These are phyloP conservation scores for Spinus olivaceus DNA, from an alignment of 2,797 vertebrate genomes.

Conservation along the genomic window DNA sequence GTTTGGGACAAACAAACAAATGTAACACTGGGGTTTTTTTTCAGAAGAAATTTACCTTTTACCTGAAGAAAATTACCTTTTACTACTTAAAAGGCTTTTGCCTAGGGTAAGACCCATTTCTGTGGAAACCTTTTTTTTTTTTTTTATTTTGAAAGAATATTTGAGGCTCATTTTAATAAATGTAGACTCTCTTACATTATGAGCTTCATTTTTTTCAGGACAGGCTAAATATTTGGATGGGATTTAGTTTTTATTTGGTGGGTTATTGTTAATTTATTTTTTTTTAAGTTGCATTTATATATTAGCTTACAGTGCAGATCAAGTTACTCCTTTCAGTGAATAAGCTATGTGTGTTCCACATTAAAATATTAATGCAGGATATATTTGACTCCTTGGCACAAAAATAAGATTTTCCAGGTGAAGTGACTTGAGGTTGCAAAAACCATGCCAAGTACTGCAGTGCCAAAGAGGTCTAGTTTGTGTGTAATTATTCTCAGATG, in stretches of 20 bases:
- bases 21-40: not conserved
- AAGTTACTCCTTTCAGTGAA: not conserved
- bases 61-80: not conserved
- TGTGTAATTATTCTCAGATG: not conserved
- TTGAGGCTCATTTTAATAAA: not conserved
- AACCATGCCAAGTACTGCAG: not conserved
- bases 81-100: not conserved
- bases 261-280: not conserved
- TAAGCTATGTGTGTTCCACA: not conserved
- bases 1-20: not conserved
- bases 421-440: constrained; percentile 7
- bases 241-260: not conserved
- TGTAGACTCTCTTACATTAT: not conserved
- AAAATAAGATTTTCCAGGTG: constrained; percentile 13
- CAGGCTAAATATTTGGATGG: not conserved
- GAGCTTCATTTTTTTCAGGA: not conserved
- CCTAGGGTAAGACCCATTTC: not conserved
- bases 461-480: not conserved
- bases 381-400: not conserved
- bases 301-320: not conserved
- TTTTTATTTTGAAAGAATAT: not conserved
- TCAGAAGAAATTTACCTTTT: not conserved
- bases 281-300: not conserved
- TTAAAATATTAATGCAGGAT: constrained; percentile 14
- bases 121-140: not conserved